Evolutionary conservation across 2,113 vertebrate species (phyloP), one percentile per base, ranked within the genome.

Genomic region (Bubo scandiacus): DNA sequence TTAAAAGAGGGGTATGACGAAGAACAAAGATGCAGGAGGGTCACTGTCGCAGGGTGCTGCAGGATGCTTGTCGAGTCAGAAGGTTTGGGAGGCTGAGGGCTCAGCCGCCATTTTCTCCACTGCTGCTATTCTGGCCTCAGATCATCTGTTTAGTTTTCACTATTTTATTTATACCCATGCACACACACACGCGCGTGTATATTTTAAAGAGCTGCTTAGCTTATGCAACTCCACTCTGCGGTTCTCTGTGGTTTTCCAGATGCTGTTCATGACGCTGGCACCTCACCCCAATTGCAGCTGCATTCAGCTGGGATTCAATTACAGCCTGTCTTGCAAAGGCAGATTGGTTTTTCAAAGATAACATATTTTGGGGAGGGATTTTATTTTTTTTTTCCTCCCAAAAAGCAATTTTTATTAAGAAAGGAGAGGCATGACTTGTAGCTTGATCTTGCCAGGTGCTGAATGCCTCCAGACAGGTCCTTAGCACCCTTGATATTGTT

Each of bases 281-380:
- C 81, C 94, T 97, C 96, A 97, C 95, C 94, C 89, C 93, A 86
- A 92, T 32, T 85, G 96, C 97, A 97, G 97, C 96, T 94, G 98
- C 92, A 54, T 97, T 98, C 97, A 97, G 95, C 96, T 95, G 96
- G 96, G 96, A 97, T 97, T 98, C 97, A 98, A 97, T 98, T 97
- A 97, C 73, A 93, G 95, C 68, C 52, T 83, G 83, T 75, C 91
- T 97, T 81, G 84, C 90, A 80, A 91, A 94, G 67, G 75, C 79
- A 96, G 97, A 95, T 94, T 97, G 95, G 86, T 89, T 98, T 98
- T 95, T 96, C 96, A 95, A 97, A 97, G 97, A 98, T 95, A 97
- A 95, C 87, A 45, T 86, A 87, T 93, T 96, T 91, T 67, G 52
- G 81, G 67, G 42, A 71, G n/a, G 59, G 52, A 8, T 78, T 65